Base-by-base conservation (phyloP, 2,888 invertebrate species). In the Fragum whitleyi region DNA sequence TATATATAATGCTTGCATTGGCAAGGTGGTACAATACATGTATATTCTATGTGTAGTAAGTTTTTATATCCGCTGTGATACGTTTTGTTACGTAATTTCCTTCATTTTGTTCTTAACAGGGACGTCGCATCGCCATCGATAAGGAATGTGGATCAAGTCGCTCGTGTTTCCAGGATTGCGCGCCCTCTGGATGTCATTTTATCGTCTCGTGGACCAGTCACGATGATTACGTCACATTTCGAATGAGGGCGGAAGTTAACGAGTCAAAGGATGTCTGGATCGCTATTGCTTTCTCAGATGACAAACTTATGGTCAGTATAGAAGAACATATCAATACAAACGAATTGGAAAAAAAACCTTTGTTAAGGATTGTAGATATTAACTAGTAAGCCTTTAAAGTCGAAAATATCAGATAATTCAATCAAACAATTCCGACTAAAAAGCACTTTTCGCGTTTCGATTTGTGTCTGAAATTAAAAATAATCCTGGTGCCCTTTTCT, bases 211-310 rank as follows among this genome's bases (percentile, higher is more conserved):
- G 88, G 88, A 65, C 61, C 2, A 85, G 74, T 16, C 76, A 80
- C 2, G 76, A 57, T 32, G 81, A 88, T 11, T 74, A 86, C 55
- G 87, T 88, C 65, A 83, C 78, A 11, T 83, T 91, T 70, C 87
- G 76, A 59, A 77, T 86, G 53, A 79, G 71, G 29, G 87, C 87
- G 0, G 76, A 87, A 7, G 76, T 87, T 1, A 79, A 80, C 39
- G 85, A 81, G 19, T 55, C 73, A 1, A 19, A 51, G 0, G 86
- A 88, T 53, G 86, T 88, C 73, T 91, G 90, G 89, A 87, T 93
- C 7, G 92, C 93, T 3, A 80, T 93, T 14, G 93, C 90, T 0
- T 92, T 93, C 85, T 93, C 93, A 0, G 81, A 89, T 14, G 93
- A 93, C 71, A 84, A 83, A 57, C 88, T 88, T 77, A 92, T 93